Evolutionary conservation across 2,797 vertebrate genomes (phyloP).

Genomic region (Dromococcyx pavoninus): DNA sequence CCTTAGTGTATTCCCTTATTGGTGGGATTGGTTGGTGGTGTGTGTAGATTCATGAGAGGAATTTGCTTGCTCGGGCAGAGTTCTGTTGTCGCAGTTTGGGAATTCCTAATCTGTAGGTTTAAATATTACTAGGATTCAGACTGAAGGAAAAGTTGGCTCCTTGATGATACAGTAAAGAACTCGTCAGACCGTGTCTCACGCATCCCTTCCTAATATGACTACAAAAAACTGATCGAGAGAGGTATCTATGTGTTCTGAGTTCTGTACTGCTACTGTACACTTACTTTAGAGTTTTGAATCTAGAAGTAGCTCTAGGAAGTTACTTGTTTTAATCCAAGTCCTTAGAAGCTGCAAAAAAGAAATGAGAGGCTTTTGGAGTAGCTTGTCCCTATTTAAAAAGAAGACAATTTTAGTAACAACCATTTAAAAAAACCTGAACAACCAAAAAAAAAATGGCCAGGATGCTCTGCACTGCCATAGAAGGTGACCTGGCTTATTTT

Average conservation of each 20-base stretch:
- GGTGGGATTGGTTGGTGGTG: background rate
- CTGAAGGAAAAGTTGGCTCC: background rate
- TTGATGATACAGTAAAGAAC: background rate
- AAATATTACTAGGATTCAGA: background rate
- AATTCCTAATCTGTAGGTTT: background rate
- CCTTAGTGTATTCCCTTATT: background rate
- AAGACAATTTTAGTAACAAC: background rate
- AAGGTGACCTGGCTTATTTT: slow-evolving; percentile 40
- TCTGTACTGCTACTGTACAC: background rate
- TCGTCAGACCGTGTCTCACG: background rate
- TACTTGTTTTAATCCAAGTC: background rate
- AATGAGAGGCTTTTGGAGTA: slow-evolving; percentile 10
- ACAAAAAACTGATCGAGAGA: background rate
- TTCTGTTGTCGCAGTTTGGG: background rate
- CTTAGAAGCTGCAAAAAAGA: background rate
- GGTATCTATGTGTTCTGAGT: background rate
- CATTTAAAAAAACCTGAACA: background rate
- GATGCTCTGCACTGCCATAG: slow-evolving; percentile 43
- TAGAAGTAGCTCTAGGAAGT: slow-evolving; percentile 9
- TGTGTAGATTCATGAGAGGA: background rate
- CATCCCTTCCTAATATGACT: background rate
- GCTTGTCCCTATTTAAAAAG: background rate
- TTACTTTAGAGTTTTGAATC: background rate
- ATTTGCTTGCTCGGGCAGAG: background rate
- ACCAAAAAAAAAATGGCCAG: background rate